Evolutionary conservation across 2,797 vertebrate genomes (phyloP).

Genomic region (Ctenosaura bakeri): DNA sequence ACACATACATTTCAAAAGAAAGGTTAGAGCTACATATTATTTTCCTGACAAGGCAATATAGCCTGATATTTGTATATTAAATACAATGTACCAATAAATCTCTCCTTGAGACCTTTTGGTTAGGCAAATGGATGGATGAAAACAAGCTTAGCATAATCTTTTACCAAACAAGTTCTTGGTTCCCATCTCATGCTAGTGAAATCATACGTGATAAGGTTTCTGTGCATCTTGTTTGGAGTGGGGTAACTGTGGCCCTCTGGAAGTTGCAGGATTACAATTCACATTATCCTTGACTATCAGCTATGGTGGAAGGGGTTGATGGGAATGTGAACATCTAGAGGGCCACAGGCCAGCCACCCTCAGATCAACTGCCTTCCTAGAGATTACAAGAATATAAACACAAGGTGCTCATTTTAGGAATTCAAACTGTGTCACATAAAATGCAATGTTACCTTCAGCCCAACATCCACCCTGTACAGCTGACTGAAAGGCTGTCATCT

Average conservation of each 20-base stretch:
- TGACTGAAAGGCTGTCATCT: not conserved
- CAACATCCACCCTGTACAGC: not conserved
- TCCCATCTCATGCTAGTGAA: not conserved
- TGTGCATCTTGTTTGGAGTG: not conserved
- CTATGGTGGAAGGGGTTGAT: not conserved
- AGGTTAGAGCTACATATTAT: not conserved
- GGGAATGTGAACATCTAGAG: not conserved
- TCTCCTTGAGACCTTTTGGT: not conserved
- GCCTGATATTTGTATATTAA: not conserved
- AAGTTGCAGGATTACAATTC: not conserved
- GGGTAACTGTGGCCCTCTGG: not conserved
- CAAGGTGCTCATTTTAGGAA: not conserved
- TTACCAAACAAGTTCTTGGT: not conserved
- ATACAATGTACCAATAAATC: not conserved
- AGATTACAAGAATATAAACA: not conserved
- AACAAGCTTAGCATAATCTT: not conserved
- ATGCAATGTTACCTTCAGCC: not conserved
- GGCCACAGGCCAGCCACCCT: not conserved
- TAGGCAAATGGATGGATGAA: not conserved
- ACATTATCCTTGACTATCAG: not conserved
- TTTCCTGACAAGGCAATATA: not conserved
- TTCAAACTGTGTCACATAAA: not conserved
- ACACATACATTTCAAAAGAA: not conserved
- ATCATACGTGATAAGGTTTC: constrained; percentile 16
- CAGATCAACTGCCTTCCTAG: not conserved